Conservation (phyloP, 2,113 vertebrate genomes). For the Phalacrocorax brasilianus region DNA sequence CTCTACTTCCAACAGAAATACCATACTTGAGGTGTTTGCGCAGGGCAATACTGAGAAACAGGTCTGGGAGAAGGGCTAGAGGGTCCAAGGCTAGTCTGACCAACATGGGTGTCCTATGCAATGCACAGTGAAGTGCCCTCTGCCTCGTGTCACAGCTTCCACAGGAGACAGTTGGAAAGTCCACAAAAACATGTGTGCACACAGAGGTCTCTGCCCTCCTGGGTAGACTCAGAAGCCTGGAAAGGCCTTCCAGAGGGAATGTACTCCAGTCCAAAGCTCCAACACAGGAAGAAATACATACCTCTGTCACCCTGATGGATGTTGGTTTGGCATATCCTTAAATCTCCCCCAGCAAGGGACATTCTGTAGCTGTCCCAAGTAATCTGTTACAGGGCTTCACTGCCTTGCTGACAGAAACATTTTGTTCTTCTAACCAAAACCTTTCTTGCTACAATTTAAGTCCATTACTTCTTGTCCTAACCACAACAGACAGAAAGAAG, state of each 20-base stretch:
- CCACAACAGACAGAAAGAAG: neutral
- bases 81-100: neutral
- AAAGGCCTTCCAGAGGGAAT: neutral
- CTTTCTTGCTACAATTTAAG: neutral
- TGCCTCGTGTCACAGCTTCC: neutral
- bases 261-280: neutral
- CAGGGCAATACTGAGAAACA: neutral
- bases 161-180: neutral
- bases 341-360: neutral
- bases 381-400: neutral
- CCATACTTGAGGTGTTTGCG: neutral
- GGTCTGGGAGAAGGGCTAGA: neutral
- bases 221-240: neutral
- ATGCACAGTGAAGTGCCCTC: neutral
- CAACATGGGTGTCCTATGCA: neutral
- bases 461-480: neutral
- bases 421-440: neutral
- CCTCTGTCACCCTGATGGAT: neutral
- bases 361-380: neutral
- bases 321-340: neutral
- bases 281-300: neutral
- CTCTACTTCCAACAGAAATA: neutral
- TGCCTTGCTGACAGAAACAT: neutral
- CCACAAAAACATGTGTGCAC: neutral
- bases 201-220: neutral